A percentile compares a stretch with the other conserved stretches of the same genome.
These are phyloP conservation scores for Pelodiscus sinensis DNA, from an alignment of 2,113 vertebrate genomes.

Conservation along the genomic window DNA sequence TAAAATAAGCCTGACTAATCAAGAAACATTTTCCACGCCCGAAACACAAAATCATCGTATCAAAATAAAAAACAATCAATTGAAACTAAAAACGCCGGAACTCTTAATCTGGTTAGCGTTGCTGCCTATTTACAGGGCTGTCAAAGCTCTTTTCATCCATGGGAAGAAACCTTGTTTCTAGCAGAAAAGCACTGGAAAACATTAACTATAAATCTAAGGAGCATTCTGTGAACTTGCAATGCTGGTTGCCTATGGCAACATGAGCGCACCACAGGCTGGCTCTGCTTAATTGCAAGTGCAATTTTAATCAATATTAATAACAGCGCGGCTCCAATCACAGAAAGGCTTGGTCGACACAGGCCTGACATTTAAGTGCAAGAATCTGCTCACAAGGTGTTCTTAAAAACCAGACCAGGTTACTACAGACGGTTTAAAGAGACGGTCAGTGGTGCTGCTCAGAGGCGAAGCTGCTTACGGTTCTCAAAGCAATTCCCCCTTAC, in stretches of 20 bases:
- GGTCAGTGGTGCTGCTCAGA: not conserved
- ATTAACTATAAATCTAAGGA: conserved; percentile 21
- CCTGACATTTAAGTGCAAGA: not conserved
- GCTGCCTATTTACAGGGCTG: not conserved
- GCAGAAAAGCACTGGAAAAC: not conserved
- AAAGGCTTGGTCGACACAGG: not conserved
- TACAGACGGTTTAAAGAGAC: not conserved
- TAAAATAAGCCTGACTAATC: not conserved
- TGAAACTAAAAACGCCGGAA: not conserved
- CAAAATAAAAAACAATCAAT: conserved; percentile 11
- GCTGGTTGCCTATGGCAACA: conserved; percentile 53
- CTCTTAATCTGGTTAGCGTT: not conserved
- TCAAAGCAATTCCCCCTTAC: not conserved
- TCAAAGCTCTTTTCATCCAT: not conserved
- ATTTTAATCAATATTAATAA: conserved; percentile 48
- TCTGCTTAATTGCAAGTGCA: not conserved
- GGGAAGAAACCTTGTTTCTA: conserved; percentile 14
- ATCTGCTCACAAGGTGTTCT: not conserved
- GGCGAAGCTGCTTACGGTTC: not conserved
- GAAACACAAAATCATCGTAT: not conserved
- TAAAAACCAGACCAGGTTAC: not conserved
- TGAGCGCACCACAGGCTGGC: not conserved
- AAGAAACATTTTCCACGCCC: not conserved
- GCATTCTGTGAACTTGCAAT: not conserved
- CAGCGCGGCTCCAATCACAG: not conserved